Evolutionary conservation across 1,140 invertebrate genomes (phyloP), one percentile per base, ranked within the genome.

Genomic region (Tribolium castaneum): DNA sequence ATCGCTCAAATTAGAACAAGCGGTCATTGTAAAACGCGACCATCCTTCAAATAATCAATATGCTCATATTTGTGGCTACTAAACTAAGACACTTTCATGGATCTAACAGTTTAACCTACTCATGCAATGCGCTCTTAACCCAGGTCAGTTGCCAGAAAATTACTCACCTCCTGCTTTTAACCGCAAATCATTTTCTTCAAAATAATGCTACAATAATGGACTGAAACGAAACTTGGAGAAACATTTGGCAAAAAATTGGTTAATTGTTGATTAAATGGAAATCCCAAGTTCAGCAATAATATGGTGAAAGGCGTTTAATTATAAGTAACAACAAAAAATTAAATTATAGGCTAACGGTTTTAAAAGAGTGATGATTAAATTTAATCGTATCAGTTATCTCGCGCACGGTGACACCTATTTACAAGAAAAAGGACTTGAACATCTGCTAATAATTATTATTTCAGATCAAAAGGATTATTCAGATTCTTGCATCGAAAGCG

Each of bases 231-330:
- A 19, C 16, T 1, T 19, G 2, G 25, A 30, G 25, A 30, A 30
- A 30, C 6, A 30, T 30, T 30, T 30, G 25, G 25, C 6, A 30
- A 30, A 30, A 30, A 30, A 51, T 12, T 52, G 51, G 14, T 51
- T 9, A 52, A 52, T 14, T 52, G 3, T 52, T 52, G 51, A 12
- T 52, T 52, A 14, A 14, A 52, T 52, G 51, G 51, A 52, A 52
- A 52, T 16, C 16, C 51, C 51, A 52, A 52, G 51, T 19, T 19
- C 7, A 52, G 13, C 51, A 52, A 6, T 52, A 52, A 13, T 14
- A 52, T 4, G 51, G 51, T 52, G 51, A 52, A 52, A 52, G 51
- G 51, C 51, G 51, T 52, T 52, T 52, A 52, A 52, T 52, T 52
- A 45, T 45, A 45, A 12, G 1, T 7, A 19, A 13, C 13, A 52